These are phyloP conservation scores for Camarhynchus parvulus DNA, from an alignment of 2,113 vertebrate species.

Conservation along the genomic window DNA sequence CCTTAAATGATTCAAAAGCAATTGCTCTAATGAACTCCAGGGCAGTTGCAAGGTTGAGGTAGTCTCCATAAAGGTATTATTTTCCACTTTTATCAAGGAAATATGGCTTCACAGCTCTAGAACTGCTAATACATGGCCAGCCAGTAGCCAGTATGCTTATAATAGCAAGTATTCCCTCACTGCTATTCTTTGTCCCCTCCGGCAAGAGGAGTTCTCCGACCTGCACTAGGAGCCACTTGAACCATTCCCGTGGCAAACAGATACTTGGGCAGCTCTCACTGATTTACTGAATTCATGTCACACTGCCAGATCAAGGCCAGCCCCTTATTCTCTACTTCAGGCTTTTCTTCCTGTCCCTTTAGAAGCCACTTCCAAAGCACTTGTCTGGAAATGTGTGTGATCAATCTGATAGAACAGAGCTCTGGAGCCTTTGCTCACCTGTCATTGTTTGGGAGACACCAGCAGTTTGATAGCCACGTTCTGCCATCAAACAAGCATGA, in stretches of 20 bases:
- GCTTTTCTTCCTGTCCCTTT: neutral
- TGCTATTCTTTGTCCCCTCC: neutral
- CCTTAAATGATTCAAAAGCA: neutral
- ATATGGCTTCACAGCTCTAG: conserved; percentile 28
- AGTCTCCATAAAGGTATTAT: conserved; percentile 39
- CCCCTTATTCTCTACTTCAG: neutral
- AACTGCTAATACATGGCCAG: neutral
- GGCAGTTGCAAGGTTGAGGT: conserved; percentile 15
- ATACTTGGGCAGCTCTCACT: neutral
- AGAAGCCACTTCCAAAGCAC: neutral
- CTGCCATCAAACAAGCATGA: conserved; percentile 21
- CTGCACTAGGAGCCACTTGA: neutral
- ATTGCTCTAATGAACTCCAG: neutral
- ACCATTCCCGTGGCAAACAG: neutral
- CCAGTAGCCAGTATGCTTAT: conserved; percentile 16
- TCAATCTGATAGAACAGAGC: neutral
- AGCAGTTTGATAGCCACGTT: neutral
- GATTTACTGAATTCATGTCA: neutral
- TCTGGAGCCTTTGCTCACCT: neutral
- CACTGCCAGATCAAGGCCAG: neutral
- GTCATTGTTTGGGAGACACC: neutral
- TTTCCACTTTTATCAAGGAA: conserved; percentile 32
- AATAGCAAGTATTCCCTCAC: conserved; percentile 24
- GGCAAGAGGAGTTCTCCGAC: neutral
- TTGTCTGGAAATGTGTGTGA: neutral